These are phyloP conservation scores for Craterocephalus amniculus DNA, from an alignment of 2,797 vertebrate genomes.

Conservation along the genomic window DNA sequence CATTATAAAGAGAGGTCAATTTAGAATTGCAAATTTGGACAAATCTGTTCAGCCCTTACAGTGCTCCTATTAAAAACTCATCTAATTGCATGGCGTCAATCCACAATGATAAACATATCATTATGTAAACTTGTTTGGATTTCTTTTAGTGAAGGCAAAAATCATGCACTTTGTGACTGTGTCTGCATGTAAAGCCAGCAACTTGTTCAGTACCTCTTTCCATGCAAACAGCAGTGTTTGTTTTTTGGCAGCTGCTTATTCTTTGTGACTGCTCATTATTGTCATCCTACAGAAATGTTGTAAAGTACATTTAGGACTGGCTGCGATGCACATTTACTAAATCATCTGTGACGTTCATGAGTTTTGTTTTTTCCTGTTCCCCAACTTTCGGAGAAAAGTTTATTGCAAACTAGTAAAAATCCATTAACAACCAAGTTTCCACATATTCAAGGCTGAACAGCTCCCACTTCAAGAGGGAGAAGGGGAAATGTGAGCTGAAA, in stretches of 20 bases:
- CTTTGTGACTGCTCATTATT: conserved; percentile 28
- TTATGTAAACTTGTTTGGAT: neutral
- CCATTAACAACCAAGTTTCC: conserved; percentile 1
- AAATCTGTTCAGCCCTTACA: neutral
- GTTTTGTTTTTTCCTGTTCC: conserved; percentile 4
- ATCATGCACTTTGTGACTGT: neutral
- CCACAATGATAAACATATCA: neutral
- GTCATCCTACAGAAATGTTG: conserved; percentile 9
- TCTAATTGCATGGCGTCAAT: conserved; percentile 3
- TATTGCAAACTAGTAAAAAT: conserved; percentile 17
- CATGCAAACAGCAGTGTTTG: conserved; percentile 16
- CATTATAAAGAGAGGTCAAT: neutral
- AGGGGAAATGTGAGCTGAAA: neutral
- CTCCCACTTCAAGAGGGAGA: neutral
- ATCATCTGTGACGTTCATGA: conserved; percentile 10
- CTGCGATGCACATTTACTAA: conserved; percentile 4
- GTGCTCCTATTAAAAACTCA: conserved; percentile 1
- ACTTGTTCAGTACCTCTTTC: neutral
- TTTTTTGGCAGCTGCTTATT: conserved; percentile 22
- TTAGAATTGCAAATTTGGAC: neutral
- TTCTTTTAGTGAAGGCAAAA: neutral
- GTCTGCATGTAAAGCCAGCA: neutral
- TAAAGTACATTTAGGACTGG: conserved; percentile 2
- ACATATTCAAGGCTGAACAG: conserved; percentile 3
- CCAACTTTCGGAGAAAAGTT: conserved; percentile 23